Percentiles rank a stretch among this genome's conserved stretches.
These are phyloP conservation scores for Clupea harengus DNA, from an alignment of 2,113 vertebrate species.

Conservation along the genomic window DNA sequence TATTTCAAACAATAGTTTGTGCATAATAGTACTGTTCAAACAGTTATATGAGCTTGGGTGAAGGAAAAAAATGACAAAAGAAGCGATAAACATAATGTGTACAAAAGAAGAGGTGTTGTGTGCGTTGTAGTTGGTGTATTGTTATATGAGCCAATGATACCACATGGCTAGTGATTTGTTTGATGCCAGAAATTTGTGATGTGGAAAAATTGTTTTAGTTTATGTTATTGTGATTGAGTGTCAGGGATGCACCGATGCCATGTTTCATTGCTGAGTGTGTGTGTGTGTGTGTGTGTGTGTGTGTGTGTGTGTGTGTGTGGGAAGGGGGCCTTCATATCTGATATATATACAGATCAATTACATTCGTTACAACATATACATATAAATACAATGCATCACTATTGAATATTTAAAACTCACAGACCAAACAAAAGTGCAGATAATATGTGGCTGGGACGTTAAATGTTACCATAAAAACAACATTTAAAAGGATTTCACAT, in stretches of 20 bases:
- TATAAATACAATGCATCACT: constrained; percentile 12
- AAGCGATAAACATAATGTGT: neutral
- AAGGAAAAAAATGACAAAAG: constrained; percentile 1
- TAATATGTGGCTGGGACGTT: neutral
- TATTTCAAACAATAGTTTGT: constrained; percentile 16
- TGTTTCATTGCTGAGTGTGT: neutral
- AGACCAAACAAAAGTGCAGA: neutral
- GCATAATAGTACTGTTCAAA: constrained; percentile 4
- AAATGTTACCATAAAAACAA: neutral
- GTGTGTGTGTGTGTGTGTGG: neutral
- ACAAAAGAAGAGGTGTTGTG: neutral
- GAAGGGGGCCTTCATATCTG: neutral
- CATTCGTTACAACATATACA: constrained; percentile 13
- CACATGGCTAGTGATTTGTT: neutral
- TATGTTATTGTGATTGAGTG: neutral
- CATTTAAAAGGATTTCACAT: neutral
- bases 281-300: neutral
- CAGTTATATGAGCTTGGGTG: neutral
- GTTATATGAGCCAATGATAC: neutral
- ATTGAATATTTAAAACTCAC: neutral
- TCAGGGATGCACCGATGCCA: neutral
- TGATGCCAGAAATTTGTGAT: neutral
- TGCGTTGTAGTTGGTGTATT: neutral
- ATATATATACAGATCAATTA: constrained; percentile 9
- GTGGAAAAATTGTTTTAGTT: neutral